Evolutionary conservation across 2,888 invertebrate species (phyloP).

Genomic region (Microchrysa polita): DNA sequence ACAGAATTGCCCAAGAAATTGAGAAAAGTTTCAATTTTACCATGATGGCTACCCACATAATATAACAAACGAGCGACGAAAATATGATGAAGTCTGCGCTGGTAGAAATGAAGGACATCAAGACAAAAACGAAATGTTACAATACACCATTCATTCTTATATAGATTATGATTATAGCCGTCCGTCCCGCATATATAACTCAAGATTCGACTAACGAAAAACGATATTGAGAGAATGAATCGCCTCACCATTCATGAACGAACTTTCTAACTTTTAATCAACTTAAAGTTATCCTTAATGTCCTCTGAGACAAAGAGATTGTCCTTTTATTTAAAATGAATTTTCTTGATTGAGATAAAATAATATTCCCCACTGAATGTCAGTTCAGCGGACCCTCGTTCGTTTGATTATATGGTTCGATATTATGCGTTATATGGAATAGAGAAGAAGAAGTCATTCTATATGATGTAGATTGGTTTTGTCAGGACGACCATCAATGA

Average conservation of each 20-base stretch:
- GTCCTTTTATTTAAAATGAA: conserved; percentile 31
- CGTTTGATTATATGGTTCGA: conserved; percentile 1
- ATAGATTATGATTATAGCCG: neutral
- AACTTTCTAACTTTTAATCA: conserved; percentile 39
- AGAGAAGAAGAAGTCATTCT: conserved; percentile 20
- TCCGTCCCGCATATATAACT: neutral
- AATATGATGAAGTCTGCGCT: too few relatives aligned
- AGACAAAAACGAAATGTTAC: neutral
- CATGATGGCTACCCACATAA: too few relatives aligned
- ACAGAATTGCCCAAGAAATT: too few relatives aligned
- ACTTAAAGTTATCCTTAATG: conserved; percentile 40
- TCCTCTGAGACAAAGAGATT: conserved; percentile 22
- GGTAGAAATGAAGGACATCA: neutral
- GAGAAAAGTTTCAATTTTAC: too few relatives aligned
- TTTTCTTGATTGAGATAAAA: conserved; percentile 39
- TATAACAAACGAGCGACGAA: too few relatives aligned
- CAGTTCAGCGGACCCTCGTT: neutral
- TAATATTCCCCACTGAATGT: conserved; percentile 14
- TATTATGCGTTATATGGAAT: too few relatives aligned
- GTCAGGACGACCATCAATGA: neutral
- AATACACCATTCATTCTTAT: neutral
- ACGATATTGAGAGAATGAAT: neutral
- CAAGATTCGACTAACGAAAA: neutral
- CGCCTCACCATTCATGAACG: too few relatives aligned
- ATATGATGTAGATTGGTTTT: conserved; percentile 11